phyloP scores from a whole-genome alignment of 2,888 invertebrate genomes.

The Acleris holmiana region DNA sequence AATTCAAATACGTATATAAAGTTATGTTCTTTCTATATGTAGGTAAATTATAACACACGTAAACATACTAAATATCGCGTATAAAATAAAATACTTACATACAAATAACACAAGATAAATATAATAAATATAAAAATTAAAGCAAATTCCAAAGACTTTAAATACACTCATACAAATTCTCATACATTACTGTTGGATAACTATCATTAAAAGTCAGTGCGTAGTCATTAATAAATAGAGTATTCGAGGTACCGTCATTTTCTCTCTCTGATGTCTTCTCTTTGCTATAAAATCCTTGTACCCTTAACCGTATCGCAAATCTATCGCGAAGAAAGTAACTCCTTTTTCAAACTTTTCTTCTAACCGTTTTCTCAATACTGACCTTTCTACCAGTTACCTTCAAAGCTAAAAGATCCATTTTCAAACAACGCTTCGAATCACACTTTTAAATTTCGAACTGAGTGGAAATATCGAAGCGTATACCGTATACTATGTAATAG shows the following conservation, averaged over 20 bases:
- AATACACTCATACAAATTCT: conserved; percentile 39
- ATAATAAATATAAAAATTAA: conserved; percentile 57
- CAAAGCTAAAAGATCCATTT: conserved; percentile 28
- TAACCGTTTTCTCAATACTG: conserved; percentile 3
- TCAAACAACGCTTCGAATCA: conserved; percentile 32
- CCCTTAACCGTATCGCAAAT: conserved; percentile 18
- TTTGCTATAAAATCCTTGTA: conserved; percentile 24
- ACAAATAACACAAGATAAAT: conserved; percentile 36
- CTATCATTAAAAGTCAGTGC: conserved; percentile 35
- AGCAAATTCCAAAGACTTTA: conserved; percentile 76
- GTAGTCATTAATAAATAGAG: conserved; percentile 45
- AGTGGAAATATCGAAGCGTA: conserved; percentile 25
- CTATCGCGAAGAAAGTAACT: conserved; percentile 22
- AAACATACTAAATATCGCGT: conserved; percentile 21
- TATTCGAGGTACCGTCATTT: conserved; percentile 65
- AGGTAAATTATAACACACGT: conserved; percentile 16
- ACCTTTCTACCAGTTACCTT: conserved; percentile 25
- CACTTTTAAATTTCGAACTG: conserved; percentile 27
- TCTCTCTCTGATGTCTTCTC: conserved; percentile 49
- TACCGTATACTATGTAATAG: conserved; percentile 27
- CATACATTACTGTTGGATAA: conserved; percentile 39
- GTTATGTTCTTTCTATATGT: conserved; percentile 38
- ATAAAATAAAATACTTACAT: conserved; percentile 21
- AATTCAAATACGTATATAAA: conserved; percentile 43
- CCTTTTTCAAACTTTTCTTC: not conserved